Evolutionary conservation across 2,113 vertebrate genomes (phyloP).

Genomic region (Parotia lawesii): DNA sequence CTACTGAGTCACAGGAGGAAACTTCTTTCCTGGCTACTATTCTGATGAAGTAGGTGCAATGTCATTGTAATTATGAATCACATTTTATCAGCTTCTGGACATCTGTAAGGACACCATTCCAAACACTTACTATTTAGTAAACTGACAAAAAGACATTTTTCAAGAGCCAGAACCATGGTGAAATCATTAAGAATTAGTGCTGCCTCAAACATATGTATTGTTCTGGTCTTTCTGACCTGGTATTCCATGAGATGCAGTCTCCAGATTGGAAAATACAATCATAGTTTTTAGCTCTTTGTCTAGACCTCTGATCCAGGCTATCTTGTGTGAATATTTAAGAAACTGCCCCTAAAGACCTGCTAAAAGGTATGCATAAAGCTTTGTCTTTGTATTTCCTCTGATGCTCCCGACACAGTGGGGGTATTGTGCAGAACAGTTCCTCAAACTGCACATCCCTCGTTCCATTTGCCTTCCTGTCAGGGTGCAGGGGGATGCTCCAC

Average conservation of each 20-base stretch:
- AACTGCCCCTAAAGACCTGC: neutral
- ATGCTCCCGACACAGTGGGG: accelerated
- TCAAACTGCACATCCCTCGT: accelerated
- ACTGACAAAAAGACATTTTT: neutral
- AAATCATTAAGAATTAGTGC: neutral
- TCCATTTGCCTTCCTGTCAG: neutral
- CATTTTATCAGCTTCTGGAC: neutral
- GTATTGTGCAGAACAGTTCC: neutral
- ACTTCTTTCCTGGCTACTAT: neutral
- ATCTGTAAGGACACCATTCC: neutral
- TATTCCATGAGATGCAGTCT: neutral
- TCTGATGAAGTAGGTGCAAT: neutral
- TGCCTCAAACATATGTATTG: neutral
- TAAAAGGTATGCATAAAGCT: neutral
- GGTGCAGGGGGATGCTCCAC: accelerated
- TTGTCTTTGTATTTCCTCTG: neutral
- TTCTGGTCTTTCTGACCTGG: neutral
- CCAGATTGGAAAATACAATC: neutral
- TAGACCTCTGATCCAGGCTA: neutral
- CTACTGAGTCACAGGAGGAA: neutral
- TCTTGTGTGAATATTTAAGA: neutral
- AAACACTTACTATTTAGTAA: neutral
- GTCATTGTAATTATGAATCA: neutral
- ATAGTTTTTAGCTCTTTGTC: neutral
- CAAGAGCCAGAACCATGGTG: neutral